A percentile compares a stretch with the other conserved stretches of the same genome.
phyloP scores from a whole-genome alignment of 2,888 invertebrate genomes.

The Nomada hirtipes region DNA sequence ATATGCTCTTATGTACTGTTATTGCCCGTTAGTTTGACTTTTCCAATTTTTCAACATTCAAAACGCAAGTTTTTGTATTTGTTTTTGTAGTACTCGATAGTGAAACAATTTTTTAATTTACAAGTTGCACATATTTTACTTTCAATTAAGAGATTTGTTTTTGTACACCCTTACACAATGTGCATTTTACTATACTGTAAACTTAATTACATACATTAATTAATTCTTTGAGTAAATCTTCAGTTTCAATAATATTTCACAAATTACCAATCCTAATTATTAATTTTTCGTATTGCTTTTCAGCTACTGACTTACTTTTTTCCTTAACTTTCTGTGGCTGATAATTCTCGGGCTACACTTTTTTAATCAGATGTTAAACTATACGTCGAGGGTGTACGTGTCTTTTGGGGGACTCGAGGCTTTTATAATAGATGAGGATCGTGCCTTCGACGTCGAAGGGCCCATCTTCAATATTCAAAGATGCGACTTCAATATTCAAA shows the following conservation, averaged over 20 bases:
- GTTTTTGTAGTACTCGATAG: not conserved
- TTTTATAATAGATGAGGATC: conserved; percentile 55
- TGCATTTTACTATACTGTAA: too few species aligned
- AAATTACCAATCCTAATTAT: not conserved
- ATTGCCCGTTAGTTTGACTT: not conserved
- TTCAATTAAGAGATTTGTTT: not conserved
- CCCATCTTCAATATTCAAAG: conserved; percentile 62
- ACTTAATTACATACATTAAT: too few species aligned
- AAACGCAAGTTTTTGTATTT: not conserved
- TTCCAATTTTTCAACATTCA: not conserved
- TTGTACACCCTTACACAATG: not conserved
- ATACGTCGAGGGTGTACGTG: conserved; percentile 7
- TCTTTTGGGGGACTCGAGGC: conserved; percentile 32
- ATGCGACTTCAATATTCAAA: conserved; percentile 65
- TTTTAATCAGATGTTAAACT: conserved; percentile 26
- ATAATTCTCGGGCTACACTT: too few species aligned
- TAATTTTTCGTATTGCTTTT: not conserved
- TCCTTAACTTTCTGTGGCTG: not conserved
- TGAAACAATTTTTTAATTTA: not conserved
- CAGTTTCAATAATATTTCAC: not conserved
- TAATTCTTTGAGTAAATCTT: too few species aligned
- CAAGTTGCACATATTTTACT: not conserved
- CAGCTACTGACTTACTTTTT: not conserved
- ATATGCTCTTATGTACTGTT: not conserved
- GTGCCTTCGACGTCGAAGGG: conserved; percentile 48